A percentile compares a stretch with the other conserved stretches of the same genome.
Conservation (phyloP, 2,888 invertebrate species). For the Dasypogon diadema region DNA sequence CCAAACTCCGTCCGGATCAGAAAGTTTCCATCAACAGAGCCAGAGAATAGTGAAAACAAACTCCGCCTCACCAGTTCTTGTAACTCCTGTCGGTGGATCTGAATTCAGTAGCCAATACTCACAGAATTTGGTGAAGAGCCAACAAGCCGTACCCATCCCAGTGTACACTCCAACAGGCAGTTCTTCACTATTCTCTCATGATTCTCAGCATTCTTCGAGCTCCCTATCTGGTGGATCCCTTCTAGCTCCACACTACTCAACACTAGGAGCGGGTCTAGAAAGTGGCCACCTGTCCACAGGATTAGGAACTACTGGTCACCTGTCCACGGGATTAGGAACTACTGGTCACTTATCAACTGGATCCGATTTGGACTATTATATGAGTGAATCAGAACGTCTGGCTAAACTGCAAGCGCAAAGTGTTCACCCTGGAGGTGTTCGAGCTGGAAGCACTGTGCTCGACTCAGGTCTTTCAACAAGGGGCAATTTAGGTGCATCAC, state of each 20-base stretch:
- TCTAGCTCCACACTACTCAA: conserved; percentile 38
- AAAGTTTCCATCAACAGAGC: conserved; percentile 58
- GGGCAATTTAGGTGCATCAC: conserved; percentile 22
- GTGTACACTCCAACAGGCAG: conserved; percentile 42
- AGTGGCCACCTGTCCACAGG: not conserved
- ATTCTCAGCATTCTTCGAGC: conserved; percentile 54
- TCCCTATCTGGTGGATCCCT: conserved; percentile 48
- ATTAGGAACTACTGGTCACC: not conserved
- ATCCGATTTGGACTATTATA: conserved; percentile 61
- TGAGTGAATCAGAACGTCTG: conserved; percentile 64
- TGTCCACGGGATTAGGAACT: conserved; percentile 23
- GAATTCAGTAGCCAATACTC: conserved; percentile 56
- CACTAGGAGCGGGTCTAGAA: not conserved
- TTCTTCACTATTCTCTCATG: conserved; percentile 4
- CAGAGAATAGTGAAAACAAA: conserved; percentile 55
- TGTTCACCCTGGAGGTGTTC: conserved; percentile 59
- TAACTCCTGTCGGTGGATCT: conserved; percentile 54
- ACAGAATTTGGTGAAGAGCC: conserved; percentile 6
- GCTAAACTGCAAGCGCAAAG: conserved; percentile 64
- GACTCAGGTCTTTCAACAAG: conserved; percentile 44
- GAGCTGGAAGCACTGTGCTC: conserved; percentile 60
- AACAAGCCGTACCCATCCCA: conserved; percentile 16
- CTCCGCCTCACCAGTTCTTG: conserved; percentile 36
- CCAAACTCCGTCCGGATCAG: conserved; percentile 57
- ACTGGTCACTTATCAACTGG: conserved; percentile 24